Base-by-base conservation (phyloP, 2,888 invertebrate genomes). In the Drosophila rellima region DNA sequence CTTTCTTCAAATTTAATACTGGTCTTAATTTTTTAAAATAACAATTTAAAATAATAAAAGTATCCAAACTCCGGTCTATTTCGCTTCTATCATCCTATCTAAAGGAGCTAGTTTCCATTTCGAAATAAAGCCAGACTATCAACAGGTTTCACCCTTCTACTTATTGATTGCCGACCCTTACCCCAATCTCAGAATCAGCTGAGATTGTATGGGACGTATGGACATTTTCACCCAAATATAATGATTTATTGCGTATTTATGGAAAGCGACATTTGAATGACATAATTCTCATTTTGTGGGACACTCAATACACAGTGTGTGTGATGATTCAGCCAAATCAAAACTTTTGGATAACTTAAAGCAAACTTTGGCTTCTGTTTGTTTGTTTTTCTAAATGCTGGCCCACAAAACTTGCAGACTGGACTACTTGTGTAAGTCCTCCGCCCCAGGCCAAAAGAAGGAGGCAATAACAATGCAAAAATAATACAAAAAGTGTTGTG, bases 191-290 rank as follows among this genome's bases (percentile, higher is more conserved):
- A 40, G 6, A 20, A 15, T 33, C 42, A 42, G 52, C 35, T 59
- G 47, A 42, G 23, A 61, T 52, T 52, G 35, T 29, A 66, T 39
- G 20, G 23, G 54, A 13, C 66, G 42, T 44, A 42, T 44, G 29
- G 59, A 18, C 20, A 29, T 29, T 18, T 11, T 8, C 15, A 7
- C 17, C 6, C 11, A 17, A 57, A 47, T 47, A 31, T 15, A 18
- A 70, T 68, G 78, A 77, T 74, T 77, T 77, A 77, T 77, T 59
- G 70, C 48, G 54, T 69, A 42, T 63, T 48, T 45, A 57, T 57
- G 33, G 31, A 40, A 48, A 52, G n/a, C n/a, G 77, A 67, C 66
- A 59, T 40, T 73, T 70, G 33, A 77, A 67, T 59, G 77, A 67
- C 67, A 72, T 61, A 69, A 66, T 72, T 55, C 56, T 39, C 13